These are phyloP conservation scores for Perca schrenkii DNA, from an alignment of 2,113 vertebrate species.

Conservation along the genomic window DNA sequence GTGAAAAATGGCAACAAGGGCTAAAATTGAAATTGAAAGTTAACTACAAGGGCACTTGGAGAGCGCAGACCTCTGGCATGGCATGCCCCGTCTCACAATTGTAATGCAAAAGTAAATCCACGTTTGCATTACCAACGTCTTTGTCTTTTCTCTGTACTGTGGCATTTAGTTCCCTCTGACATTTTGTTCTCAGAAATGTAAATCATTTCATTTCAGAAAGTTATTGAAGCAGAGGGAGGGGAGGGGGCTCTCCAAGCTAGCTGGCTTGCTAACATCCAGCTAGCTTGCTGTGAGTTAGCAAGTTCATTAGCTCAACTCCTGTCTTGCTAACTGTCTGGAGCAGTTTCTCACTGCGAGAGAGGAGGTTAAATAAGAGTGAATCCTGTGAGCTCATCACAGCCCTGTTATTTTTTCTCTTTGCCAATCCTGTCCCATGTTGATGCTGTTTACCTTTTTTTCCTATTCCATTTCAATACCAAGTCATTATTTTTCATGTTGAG, in stretches of 20 bases:
- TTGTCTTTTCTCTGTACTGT: too few relatives aligned
- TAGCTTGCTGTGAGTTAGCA: not conserved
- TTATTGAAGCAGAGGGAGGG: too few relatives aligned
- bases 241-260: not conserved
- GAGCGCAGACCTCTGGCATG: too few relatives aligned
- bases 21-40: not conserved
- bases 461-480: not conserved
- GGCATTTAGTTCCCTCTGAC: too few relatives aligned
- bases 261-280: not conserved
- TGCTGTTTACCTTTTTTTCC: not conserved
- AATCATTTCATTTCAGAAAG: too few relatives aligned
- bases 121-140: too few relatives aligned
- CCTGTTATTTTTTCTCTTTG: not conserved
- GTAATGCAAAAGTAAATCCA: too few relatives aligned
- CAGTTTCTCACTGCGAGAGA: not conserved
- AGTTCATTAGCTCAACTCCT: not conserved
- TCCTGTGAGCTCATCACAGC: conserved; percentile 1
- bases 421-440: not conserved
- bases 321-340: not conserved
- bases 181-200: too few relatives aligned
- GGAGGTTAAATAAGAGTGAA: not conserved
- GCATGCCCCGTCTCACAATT: too few relatives aligned
- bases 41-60: too few relatives aligned
- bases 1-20: not conserved
- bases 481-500: conserved; percentile 2